These are phyloP conservation scores for Hoplias malabaricus DNA, from an alignment of 2,113 vertebrate genomes.

Conservation along the genomic window DNA sequence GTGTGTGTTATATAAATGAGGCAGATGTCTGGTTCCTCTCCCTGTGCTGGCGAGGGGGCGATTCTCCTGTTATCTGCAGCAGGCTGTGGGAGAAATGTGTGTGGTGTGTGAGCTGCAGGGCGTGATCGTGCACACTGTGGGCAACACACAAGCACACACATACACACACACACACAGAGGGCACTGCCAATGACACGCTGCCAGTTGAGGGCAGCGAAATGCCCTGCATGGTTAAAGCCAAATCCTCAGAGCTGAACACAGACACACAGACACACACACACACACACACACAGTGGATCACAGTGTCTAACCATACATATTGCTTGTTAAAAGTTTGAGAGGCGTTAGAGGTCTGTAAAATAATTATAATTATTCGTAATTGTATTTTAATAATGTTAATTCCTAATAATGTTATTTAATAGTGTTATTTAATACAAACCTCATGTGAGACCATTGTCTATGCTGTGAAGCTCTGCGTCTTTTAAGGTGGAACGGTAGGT, in stretches of 20 bases:
- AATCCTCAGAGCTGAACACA: background rate
- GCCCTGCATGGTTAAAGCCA: background rate
- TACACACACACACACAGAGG: background rate
- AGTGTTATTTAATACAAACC: too few species aligned
- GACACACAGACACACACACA: too few species aligned
- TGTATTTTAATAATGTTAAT: too few species aligned
- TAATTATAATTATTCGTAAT: too few species aligned
- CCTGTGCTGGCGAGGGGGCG: background rate
- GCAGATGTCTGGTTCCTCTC: background rate
- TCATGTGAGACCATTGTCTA: too few species aligned
- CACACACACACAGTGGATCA: too few species aligned
- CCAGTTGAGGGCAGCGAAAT: background rate
- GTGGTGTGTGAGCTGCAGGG: background rate
- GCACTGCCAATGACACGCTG: slow-evolving; percentile 10
- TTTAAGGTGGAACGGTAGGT: too few species aligned
- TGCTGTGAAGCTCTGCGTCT: too few species aligned
- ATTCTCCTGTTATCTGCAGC: background rate
- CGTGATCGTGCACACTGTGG: background rate
- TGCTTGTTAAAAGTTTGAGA: too few species aligned
- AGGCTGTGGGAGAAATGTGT: slow-evolving; percentile 1
- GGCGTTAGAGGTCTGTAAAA: too few species aligned
- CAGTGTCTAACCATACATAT: too few species aligned
- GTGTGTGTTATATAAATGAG: background rate
- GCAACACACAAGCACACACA: background rate
- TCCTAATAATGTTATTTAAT: too few species aligned